Conservation (phyloP, 2,888 invertebrate genomes). For the Tetropium fuscum region DNA sequence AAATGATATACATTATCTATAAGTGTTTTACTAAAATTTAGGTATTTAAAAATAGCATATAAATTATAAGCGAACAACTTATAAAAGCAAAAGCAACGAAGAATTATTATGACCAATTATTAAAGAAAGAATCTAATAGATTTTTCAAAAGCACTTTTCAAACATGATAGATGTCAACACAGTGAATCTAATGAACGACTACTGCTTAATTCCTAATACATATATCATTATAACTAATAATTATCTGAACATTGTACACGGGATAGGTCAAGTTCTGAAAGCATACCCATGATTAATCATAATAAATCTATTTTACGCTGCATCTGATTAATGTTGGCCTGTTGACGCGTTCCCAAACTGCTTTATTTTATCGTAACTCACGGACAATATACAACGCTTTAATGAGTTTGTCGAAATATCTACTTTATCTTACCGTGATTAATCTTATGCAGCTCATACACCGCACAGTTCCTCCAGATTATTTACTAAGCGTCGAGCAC, state of each 20-base stretch:
- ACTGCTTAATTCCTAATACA: too few relatives aligned
- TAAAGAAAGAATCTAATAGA: too few relatives aligned
- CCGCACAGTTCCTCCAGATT: slow-evolving; percentile 7
- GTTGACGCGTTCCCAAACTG: slow-evolving; percentile 19
- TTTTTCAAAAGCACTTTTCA: too few relatives aligned
- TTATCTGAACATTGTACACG: slow-evolving; percentile 1
- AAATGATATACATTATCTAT: too few relatives aligned
- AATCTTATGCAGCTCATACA: slow-evolving; percentile 33
- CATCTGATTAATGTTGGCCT: slow-evolving; percentile 18
- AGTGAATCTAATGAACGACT: too few relatives aligned
- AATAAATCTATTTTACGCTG: slow-evolving; percentile 18
- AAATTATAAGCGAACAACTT: too few relatives aligned
- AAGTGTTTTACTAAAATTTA: too few relatives aligned
- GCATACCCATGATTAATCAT: slow-evolving; percentile 1
- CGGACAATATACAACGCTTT: slow-evolving; percentile 21
- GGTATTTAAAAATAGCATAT: too few relatives aligned
- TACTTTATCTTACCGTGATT: slow-evolving; percentile 36
- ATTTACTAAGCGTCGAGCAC: not conserved
- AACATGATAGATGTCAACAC: too few relatives aligned
- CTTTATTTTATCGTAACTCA: slow-evolving; percentile 23
- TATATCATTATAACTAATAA: not conserved
- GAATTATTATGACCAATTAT: too few relatives aligned
- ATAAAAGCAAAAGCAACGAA: too few relatives aligned
- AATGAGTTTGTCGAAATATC: slow-evolving; percentile 34
- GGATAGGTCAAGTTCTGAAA: slow-evolving; percentile 8